A percentile compares a stretch with the other conserved stretches of the same genome.
Conservation (phyloP, 2,888 invertebrate genomes). For the Didymodactylos carnosus region DNA sequence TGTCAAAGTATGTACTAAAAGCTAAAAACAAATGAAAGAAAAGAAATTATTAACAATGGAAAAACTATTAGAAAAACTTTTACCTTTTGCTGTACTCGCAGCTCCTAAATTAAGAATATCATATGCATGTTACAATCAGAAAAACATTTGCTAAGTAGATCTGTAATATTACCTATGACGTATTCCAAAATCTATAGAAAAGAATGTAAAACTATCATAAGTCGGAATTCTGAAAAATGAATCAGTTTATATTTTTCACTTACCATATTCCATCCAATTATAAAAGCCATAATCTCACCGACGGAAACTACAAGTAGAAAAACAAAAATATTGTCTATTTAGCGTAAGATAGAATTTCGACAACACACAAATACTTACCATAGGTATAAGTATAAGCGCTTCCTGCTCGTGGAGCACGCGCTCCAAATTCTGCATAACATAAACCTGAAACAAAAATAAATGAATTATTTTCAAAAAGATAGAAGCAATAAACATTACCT, state of each 20-base stretch:
- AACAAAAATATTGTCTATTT: too few relatives aligned
- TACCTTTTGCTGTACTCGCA: slow-evolving; percentile 43
- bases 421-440: slow-evolving; percentile 35
- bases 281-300: slow-evolving; percentile 70
- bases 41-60: too few relatives aligned
- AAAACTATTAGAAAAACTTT: too few relatives aligned
- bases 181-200: slow-evolving; percentile 47
- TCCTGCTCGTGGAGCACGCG: slow-evolving; percentile 37
- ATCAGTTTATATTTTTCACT: too few relatives aligned
- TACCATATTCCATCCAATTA: slow-evolving; percentile 44
- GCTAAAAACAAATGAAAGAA: too few relatives aligned
- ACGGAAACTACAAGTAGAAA: too few relatives aligned
- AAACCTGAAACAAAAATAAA: slow-evolving; percentile 27
- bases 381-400: slow-evolving; percentile 83
- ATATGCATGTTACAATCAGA: too few relatives aligned
- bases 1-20: slow-evolving; percentile 36
- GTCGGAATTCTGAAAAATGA: too few relatives aligned
- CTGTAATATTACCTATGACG: slow-evolving; percentile 36
- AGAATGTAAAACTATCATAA: background rate
- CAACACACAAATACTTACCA: slow-evolving; percentile 70
- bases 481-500: too few relatives aligned
- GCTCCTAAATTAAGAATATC: background rate
- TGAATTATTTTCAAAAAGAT: too few relatives aligned
- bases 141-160: too few relatives aligned
- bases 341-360: too few relatives aligned